Percentiles rank a stretch among this genome's conserved stretches.
These are phyloP conservation scores for Plotosus lineatus DNA, from an alignment of 2,113 vertebrate genomes.

Conservation along the genomic window DNA sequence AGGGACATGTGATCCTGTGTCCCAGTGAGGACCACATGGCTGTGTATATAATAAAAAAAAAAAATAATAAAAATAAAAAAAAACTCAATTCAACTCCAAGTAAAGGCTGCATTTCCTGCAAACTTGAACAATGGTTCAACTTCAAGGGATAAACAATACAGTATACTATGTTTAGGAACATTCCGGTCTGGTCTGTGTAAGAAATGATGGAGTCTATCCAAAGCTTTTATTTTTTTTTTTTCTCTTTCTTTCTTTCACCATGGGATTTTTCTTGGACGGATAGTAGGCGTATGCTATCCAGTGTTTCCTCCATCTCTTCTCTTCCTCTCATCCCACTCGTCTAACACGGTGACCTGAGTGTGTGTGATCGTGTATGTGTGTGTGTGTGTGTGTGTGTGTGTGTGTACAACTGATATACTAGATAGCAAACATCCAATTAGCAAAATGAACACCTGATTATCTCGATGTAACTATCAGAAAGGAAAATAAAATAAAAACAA, in stretches of 20 bases:
- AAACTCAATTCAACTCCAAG: neutral
- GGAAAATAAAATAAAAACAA: too few species aligned
- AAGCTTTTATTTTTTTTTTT: neutral
- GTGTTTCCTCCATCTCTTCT: constrained; percentile 14
- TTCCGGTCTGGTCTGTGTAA: neutral
- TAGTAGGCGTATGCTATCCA: constrained; percentile 16
- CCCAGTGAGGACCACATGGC: neutral
- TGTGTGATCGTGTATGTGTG: neutral
- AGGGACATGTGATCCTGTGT: neutral
- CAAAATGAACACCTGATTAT: constrained; percentile 39
- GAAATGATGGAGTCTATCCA: neutral
- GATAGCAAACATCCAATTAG: constrained; percentile 4
- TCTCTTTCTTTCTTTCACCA: neutral
- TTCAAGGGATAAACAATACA: neutral
- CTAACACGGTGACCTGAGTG: constrained; percentile 35
- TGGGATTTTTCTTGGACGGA: constrained; percentile 10
- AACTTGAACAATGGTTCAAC: neutral
- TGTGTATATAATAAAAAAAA: too few species aligned
- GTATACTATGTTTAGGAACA: neutral
- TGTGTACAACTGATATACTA: constrained; percentile 19
- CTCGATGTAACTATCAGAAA: too few species aligned
- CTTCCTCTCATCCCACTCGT: constrained; percentile 22
- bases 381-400: neutral
- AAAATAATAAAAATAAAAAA: too few species aligned
- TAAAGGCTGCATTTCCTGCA: neutral